phyloP scores from a whole-genome alignment of 2,113 vertebrate species.

The Phodopus roborovskii region DNA sequence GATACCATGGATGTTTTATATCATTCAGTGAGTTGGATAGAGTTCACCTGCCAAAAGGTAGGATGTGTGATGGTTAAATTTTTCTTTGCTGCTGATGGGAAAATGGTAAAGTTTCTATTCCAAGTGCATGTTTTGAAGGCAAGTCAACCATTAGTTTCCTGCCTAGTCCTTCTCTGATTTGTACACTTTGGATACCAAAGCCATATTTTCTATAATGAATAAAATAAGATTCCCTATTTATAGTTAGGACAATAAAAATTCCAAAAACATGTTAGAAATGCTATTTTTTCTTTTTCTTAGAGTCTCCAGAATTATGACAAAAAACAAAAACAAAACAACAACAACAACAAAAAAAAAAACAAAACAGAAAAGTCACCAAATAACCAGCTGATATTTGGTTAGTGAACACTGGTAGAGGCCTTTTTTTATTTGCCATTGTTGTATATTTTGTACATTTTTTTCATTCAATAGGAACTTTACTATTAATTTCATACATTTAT shows the following conservation, averaged over 20 bases:
- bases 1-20: rapidly evolving
- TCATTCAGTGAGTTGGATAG: neutral
- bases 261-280: neutral
- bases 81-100: neutral
- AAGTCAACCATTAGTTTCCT: neutral
- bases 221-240: neutral
- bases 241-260: neutral
- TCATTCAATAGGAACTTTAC: neutral
- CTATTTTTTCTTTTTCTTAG: neutral
- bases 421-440: neutral
- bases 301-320: neutral
- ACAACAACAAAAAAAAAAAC: no score
- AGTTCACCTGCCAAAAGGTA: neutral
- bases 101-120: neutral
- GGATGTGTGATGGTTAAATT: neutral
- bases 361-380: neutral
- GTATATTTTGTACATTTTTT: neutral
- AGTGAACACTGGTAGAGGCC: neutral
- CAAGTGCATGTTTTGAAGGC: neutral
- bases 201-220: neutral
- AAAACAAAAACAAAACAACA: no score
- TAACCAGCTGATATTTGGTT: neutral
- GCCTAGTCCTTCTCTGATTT: neutral
- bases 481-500: neutral
- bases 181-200: neutral